Evolutionary conservation across 2,888 invertebrate genomes (phyloP).

Genomic region (Microdon myrmicae): DNA sequence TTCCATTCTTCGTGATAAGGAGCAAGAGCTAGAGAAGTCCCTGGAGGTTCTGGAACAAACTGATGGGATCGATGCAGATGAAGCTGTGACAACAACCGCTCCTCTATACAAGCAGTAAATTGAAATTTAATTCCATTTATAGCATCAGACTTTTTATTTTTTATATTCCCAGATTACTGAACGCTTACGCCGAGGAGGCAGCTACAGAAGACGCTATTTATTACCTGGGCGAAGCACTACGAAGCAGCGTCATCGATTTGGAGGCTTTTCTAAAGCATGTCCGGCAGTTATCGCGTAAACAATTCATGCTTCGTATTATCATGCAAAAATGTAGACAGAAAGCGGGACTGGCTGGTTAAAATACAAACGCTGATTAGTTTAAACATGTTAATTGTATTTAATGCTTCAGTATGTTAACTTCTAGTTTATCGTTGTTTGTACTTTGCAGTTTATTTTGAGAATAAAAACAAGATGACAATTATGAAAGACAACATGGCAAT

Average conservation of each 20-base stretch:
- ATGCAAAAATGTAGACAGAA: slow-evolving; percentile 98
- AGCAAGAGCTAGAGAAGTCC: slow-evolving; percentile 84
- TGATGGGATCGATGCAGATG: slow-evolving; percentile 90
- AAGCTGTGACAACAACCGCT: slow-evolving; percentile 95
- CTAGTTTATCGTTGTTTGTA: too few relatives aligned
- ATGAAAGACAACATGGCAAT: too few relatives aligned
- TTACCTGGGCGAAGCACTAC: slow-evolving; percentile 94
- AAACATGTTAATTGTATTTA: not conserved
- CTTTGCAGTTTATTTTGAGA: too few relatives aligned
- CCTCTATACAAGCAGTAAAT: slow-evolving; percentile 92
- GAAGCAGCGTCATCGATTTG: slow-evolving; percentile 91
- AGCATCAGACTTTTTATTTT: slow-evolving; percentile 8
- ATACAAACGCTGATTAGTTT: not conserved
- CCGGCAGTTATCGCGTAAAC: slow-evolving; percentile 91
- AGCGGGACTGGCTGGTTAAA: slow-evolving; percentile 83
- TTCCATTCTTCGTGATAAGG: slow-evolving; percentile 84
- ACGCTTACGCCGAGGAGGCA: slow-evolving; percentile 96
- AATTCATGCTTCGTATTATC: slow-evolving; percentile 93
- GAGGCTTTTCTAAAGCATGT: slow-evolving; percentile 98
- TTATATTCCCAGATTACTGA: slow-evolving; percentile 76
- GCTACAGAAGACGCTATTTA: slow-evolving; percentile 99
- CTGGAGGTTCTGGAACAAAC: slow-evolving; percentile 80
- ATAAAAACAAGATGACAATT: too few relatives aligned
- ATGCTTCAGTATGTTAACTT: too few relatives aligned
- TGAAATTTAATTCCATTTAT: not conserved